Percentiles rank a stretch among this genome's conserved stretches.
These are phyloP conservation scores for Antheraea yamamai DNA, from an alignment of 2,888 invertebrate species.

Conservation along the genomic window DNA sequence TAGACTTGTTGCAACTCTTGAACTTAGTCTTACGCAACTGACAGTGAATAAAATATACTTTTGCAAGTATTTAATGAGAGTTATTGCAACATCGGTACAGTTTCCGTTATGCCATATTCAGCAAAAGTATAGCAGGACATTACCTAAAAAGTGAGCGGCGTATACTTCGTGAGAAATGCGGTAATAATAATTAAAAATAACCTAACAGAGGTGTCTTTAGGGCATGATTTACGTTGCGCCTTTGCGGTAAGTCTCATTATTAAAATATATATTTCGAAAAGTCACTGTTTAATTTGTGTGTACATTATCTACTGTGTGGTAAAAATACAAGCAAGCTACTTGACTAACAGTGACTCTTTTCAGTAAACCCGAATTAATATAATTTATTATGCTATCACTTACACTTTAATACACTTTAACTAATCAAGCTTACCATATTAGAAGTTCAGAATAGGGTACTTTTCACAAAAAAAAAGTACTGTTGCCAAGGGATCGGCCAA, in stretches of 20 bases:
- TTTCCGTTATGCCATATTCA: slow-evolving; percentile 10
- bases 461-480: too few species aligned
- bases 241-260: background rate
- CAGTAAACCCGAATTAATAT: too few species aligned
- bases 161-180: background rate
- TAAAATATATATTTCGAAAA: background rate
- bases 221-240: background rate
- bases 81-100: slow-evolving; percentile 2
- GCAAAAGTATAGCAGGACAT: slow-evolving; percentile 8
- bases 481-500: too few species aligned
- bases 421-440: too few species aligned
- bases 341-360: too few species aligned
- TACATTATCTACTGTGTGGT: background rate
- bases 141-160: background rate
- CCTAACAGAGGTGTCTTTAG: background rate
- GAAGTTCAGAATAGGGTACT: too few species aligned
- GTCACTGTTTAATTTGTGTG: background rate
- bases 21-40: slow-evolving; percentile 23
- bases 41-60: slow-evolving; percentile 21
- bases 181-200: background rate
- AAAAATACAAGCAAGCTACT: background rate
- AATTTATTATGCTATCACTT: too few species aligned
- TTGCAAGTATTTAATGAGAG: slow-evolving; percentile 1
- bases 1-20: slow-evolving; percentile 13
- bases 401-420: too few species aligned